Base-by-base conservation (phyloP, 2,888 invertebrate species). In the Scaptomyza reducta region DNA sequence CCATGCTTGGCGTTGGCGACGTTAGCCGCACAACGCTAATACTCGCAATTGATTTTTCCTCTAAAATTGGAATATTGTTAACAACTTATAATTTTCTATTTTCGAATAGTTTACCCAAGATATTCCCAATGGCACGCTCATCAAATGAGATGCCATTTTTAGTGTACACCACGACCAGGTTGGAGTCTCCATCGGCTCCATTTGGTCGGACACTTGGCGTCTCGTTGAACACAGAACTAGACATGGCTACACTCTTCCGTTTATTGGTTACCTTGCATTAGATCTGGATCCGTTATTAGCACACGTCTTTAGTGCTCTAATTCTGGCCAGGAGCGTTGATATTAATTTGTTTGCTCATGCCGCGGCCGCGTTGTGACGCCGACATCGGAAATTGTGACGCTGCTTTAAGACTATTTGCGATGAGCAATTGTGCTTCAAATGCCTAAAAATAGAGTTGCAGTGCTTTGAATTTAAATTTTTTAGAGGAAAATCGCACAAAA, bases 81-180 rank as follows among this genome's bases (percentile, higher is more conserved):
- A 10, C 16, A 38, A 7, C 22, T 45, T 13, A 16, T 7, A 6
- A 18, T 3, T 4, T 25, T 31, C 18, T n/a, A 3, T 9, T 0
- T 7, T 1, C 9, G 6, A 35, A 6, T 14, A 14, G 1, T 94
- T 94, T 93, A 97, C 97, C 95, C 92, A 97, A 94, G 75, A 96
- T 93, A 82, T 94, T 95, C 85, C 96, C 95, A 69, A 97, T 93
- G 78, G 96, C 95, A 85, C 95, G 95, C 89, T 95, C 95, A 92
- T 97, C 97, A 67, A 96, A 95, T 65, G 95, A 95, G 72, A 97
- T 95, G 82, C 97, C 97, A 94, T 97, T 96, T 92, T 96, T 96
- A 90, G 96, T 96, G 90, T 97, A 96, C 90, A 97, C 95, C 91
- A 97, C 95, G 87, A 96, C 95, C 90, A 97, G 80, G 74, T 92